Evolutionary conservation across 2,888 invertebrate genomes (phyloP), one percentile per base, ranked within the genome.

Genomic region (Campoplex capitator): DNA sequence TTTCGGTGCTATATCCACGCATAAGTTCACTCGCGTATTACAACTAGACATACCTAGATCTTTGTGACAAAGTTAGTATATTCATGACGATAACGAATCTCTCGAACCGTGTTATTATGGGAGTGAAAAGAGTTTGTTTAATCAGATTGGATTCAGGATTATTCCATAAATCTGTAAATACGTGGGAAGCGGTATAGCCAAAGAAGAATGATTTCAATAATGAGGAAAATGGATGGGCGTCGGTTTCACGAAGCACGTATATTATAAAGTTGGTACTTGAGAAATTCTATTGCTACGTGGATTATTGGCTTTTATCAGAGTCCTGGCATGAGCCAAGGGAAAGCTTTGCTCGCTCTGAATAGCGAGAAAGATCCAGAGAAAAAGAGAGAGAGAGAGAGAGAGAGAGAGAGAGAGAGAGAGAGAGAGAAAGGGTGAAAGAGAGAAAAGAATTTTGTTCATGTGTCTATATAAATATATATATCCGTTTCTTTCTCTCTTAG

Each of bases 231-330:
- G 67, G 68, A 83, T 80, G 76, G 67, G 23, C 68, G 68, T 54
- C 56, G 35, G 23, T 77, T 77, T 80, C 51, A 76, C 80, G 65
- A 75, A 65, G 67, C 87, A 84, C 86, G 80, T 87, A 78, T 78
- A 85, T 82, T 85, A 75, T 79, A 71, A 79, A 67, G 77, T 81
- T 56, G 75, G 80, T 83, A 86, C 86, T 86, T 80, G 86, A 88
- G 85, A 87, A 89, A 90, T 91, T 91, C 91, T 89, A 91, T 92
- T 90, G 90, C 89, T 89, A 84, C 83, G 88, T 85, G 91, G 91
- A 92, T 92, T 92, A 92, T 92, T 92, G 92, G 91, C 93, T 91
- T 92, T 92, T 92, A 92, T 91, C 92, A 89, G 90, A 89, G 90
- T 86, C 45, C 89, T 88, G 89, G 88, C 90, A 90, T 90, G 90